These are phyloP conservation scores for Slavum lentiscoides DNA, from an alignment of 2,888 invertebrate species.

Conservation along the genomic window DNA sequence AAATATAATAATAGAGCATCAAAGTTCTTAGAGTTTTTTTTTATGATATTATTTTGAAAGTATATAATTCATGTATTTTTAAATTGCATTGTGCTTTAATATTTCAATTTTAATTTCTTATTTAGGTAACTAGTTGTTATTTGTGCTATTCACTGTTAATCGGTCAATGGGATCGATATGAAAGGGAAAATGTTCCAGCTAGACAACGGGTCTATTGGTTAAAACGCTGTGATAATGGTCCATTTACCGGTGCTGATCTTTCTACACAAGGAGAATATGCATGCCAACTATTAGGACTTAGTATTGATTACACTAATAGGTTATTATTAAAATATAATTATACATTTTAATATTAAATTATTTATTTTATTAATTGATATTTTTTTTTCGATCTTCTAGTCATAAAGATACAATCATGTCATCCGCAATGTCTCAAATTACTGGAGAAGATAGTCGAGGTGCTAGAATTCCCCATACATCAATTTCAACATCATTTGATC, in stretches of 20 bases:
- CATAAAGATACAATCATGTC: slow-evolving; percentile 51
- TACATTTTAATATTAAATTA: background rate
- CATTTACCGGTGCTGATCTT: slow-evolving; percentile 88
- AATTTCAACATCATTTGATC: slow-evolving; percentile 46
- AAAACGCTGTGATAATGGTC: slow-evolving; percentile 87
- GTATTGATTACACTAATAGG: slow-evolving; percentile 63
- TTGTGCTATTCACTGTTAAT: slow-evolving; percentile 83
- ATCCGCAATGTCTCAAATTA: slow-evolving; percentile 52
- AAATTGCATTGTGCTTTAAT: background rate
- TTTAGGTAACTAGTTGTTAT: slow-evolving; percentile 73
- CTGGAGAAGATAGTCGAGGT: slow-evolving; percentile 50
- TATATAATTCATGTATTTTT: background rate
- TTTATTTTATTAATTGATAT: slow-evolving; percentile 1
- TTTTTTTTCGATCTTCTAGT: background rate
- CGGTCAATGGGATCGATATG: slow-evolving; percentile 91
- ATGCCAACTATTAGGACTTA: slow-evolving; percentile 80
- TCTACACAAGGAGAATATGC: slow-evolving; percentile 89
- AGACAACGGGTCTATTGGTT: slow-evolving; percentile 88
- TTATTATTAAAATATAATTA: slow-evolving; percentile 5
- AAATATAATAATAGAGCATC: no score
- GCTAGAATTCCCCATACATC: slow-evolving; percentile 42
- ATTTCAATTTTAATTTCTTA: slow-evolving; percentile 55
- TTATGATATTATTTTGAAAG: background rate
- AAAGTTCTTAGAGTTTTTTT: no score
- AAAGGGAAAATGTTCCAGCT: slow-evolving; percentile 81